Conservation (phyloP, 2,113 vertebrate species). For the Lontra canadensis region DNA sequence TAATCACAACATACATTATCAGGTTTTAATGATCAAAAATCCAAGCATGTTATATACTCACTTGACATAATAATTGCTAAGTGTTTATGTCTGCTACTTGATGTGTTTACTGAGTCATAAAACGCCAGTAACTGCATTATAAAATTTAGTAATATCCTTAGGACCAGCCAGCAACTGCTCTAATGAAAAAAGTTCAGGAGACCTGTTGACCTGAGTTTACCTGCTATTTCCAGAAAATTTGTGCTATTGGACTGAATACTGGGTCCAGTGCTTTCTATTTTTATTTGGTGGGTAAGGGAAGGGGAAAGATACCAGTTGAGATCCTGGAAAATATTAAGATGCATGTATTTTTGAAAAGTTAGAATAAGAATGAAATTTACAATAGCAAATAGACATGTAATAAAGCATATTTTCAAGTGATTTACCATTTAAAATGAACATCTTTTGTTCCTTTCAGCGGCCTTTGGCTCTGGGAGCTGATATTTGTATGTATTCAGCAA, state of each 20-base stretch:
- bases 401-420: neutral
- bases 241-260: neutral
- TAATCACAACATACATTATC: neutral
- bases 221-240: neutral
- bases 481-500: slow-evolving; percentile 96
- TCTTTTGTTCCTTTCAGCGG: slow-evolving; percentile 85
- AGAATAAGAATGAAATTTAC: neutral
- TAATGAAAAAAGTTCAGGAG: neutral
- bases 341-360: neutral
- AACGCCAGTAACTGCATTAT: neutral
- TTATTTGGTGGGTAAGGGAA: neutral
- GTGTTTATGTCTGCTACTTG: neutral
- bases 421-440: slow-evolving; percentile 29
- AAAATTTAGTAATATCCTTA: neutral
- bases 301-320: neutral
- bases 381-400: neutral
- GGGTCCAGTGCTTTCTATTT: neutral
- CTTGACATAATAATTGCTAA: neutral
- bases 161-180: neutral
- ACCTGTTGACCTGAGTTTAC: neutral
- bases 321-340: neutral
- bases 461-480: slow-evolving; percentile 95
- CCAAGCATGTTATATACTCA: neutral
- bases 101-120: neutral
- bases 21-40: slow-evolving; percentile 5